A percentile compares a stretch with the other conserved stretches of the same genome.
phyloP scores from a whole-genome alignment of 2,113 vertebrate genomes.

The Dryoscopus gambensis region DNA sequence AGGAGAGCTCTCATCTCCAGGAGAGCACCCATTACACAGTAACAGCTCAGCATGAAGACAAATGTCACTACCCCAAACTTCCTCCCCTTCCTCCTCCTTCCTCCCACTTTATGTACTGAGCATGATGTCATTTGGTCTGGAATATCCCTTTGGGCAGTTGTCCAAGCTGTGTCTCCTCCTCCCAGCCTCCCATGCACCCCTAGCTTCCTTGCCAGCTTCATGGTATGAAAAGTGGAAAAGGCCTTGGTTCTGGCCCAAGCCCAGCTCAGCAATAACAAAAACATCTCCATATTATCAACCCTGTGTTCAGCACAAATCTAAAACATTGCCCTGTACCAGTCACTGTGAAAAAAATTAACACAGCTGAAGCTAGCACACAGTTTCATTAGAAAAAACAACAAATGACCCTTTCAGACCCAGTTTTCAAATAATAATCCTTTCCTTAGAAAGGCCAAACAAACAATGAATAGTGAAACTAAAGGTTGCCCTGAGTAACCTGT shows the following conservation, averaged over 20 bases:
- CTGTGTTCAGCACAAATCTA: not conserved
- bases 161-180: not conserved
- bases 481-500: not conserved
- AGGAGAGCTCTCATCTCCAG: too few species aligned
- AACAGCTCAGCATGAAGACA: not conserved
- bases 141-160: not conserved
- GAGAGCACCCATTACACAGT: not conserved
- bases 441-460: conserved; percentile 10
- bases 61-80: not conserved
- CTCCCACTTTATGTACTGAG: not conserved
- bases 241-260: not conserved
- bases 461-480: not conserved
- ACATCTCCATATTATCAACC: not conserved
- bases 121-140: not conserved
- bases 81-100: not conserved
- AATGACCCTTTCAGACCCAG: not conserved
- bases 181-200: not conserved
- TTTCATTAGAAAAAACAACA: not conserved
- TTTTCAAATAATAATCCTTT: not conserved
- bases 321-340: not conserved
- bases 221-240: not conserved
- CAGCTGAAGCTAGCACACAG: not conserved
- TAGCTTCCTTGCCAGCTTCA: fast-evolving
- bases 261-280: not conserved
- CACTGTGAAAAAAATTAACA: not conserved